These are phyloP conservation scores for Acanthaster planci DNA, from an alignment of 35 echinoderm and acorn worm species.

Conservation along the genomic window DNA sequence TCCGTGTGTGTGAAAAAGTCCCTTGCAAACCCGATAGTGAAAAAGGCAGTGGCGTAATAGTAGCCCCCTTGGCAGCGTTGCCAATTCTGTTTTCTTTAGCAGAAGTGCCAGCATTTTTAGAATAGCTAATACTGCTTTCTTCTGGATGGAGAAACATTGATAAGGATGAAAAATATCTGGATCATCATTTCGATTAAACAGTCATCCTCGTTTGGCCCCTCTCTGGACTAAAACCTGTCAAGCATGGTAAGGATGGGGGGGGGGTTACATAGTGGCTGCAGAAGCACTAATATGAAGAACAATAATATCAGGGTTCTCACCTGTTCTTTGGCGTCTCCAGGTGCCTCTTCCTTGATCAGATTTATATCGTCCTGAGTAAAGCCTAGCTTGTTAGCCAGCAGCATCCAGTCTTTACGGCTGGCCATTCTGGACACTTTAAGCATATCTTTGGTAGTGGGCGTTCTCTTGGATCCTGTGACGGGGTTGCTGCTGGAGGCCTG, in stretches of 20 bases:
- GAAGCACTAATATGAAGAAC: too few species aligned
- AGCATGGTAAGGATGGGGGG: too few species aligned
- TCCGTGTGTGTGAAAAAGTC: not conserved
- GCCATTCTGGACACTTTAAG: not conserved
- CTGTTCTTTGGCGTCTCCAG: not conserved
- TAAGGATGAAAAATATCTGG: too few species aligned
- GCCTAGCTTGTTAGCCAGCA: constrained; percentile 7
- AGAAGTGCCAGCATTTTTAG: too few species aligned
- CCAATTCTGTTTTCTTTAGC: not conserved
- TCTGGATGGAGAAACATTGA: too few species aligned
- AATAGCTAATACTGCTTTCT: too few species aligned
- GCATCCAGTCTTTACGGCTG: constrained; percentile 14
- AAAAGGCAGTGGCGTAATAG: not conserved
- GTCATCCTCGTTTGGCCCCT: too few species aligned
- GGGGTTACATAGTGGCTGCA: too few species aligned
- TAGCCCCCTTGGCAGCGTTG: not conserved
- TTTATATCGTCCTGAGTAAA: not conserved
- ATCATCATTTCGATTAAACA: too few species aligned
- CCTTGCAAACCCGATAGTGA: not conserved
- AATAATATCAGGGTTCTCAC: too few species aligned
- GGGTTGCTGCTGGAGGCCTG: not conserved
- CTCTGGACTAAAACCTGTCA: too few species aligned
- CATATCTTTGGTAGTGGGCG: not conserved
- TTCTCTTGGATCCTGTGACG: not conserved
- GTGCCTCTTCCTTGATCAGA: not conserved